Evolutionary conservation across 1,140 invertebrate genomes (phyloP), one percentile per base, ranked within the genome.

Genomic region (Eumaeus atala): DNA sequence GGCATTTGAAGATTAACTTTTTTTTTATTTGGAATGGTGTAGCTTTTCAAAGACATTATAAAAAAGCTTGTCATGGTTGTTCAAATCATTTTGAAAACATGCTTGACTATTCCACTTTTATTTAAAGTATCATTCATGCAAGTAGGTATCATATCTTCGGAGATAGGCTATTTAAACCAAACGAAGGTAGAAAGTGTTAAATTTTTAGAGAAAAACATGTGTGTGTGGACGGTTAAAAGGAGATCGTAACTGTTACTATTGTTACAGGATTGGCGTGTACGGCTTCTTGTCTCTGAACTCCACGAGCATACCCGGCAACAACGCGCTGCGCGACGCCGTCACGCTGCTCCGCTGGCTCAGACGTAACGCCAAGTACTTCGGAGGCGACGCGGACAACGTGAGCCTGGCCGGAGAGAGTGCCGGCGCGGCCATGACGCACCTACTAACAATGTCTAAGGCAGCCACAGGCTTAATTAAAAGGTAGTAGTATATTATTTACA

Each of bases 271-370:
- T 34, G 76, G 88, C 11, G 85, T 83, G 0, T 82, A 89, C 52
- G 89, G 89, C 68, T 89, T 89, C 64, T 66, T 89, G 58, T 90
- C 74, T 9, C 91, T 82, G 61, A 88, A 74, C 66, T 81, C 78
- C 40, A 83, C 76, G 65, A 89, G 69, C 75, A 89, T 89, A 3
- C 92, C 92, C 0, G 93, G 92, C 10, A 94, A 94, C 75, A 88
- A 88, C 18, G 93, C 91, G 1, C 75, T 94, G 14, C 88, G 90
- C 52, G 92, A 93, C 62, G 90, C 91, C 60, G 74, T 91, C 37
- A 77, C 91, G 61, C 91, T 91, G 1, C 69, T 92, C 51, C 81
- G 88, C 59, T 92, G 90, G 84, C 88, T 93, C 3, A 85, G 90
- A 70, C 73, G 87, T 18, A 93, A 94, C 66, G 92, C 92, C 35